Evolutionary conservation across 2,797 vertebrate species (phyloP).

Genomic region (Heliangelus exortis): DNA sequence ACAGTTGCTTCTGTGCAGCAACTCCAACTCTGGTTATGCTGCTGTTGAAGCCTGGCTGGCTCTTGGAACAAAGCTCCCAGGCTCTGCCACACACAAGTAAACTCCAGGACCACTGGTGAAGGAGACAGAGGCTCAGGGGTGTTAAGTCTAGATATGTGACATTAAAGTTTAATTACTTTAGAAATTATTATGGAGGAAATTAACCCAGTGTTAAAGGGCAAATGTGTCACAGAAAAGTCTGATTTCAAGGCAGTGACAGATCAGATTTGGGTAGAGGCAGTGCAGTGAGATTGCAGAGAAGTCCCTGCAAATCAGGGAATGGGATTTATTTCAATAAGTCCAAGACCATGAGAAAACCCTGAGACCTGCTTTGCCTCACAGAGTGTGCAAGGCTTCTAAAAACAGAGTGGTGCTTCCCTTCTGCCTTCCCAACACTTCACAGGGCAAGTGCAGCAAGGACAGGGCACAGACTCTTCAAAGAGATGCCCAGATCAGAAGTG

Average conservation of each 20-base stretch:
- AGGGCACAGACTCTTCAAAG: not conserved
- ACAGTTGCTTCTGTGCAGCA: not conserved
- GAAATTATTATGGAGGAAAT: constrained; percentile 25
- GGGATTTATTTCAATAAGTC: not conserved
- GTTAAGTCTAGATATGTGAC: not conserved
- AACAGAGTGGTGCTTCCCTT: not conserved
- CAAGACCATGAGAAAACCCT: not conserved
- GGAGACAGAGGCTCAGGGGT: not conserved
- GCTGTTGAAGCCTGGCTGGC: not conserved
- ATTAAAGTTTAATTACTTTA: constrained; percentile 23
- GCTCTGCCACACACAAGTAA: not conserved
- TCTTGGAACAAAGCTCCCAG: not conserved
- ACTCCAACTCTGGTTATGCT: not conserved
- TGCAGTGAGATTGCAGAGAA: not conserved
- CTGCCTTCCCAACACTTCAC: not conserved
- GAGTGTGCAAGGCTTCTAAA: not conserved
- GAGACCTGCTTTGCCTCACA: not conserved
- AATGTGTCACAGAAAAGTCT: not conserved
- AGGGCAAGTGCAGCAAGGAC: not conserved
- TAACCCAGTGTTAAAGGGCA: not conserved
- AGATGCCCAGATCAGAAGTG: not conserved
- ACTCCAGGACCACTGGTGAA: not conserved
- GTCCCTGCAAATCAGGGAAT: not conserved
- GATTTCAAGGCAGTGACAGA: not conserved
- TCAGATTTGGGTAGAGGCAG: not conserved